Percentiles rank a stretch among this genome's conserved stretches.
phyloP scores from a whole-genome alignment of 2,113 vertebrate species.

The Heptranchias perlo region DNA sequence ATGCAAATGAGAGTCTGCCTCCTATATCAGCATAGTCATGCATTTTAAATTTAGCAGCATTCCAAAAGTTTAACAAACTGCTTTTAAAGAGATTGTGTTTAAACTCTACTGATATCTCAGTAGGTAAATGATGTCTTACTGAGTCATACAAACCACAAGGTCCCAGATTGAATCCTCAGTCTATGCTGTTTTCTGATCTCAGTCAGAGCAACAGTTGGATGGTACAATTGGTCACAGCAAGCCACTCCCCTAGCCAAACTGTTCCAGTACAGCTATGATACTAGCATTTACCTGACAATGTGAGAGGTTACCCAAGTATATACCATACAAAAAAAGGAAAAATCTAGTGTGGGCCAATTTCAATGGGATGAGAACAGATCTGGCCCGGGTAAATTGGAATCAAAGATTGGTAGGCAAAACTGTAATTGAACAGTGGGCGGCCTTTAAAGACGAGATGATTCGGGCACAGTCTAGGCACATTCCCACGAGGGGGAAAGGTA shows the following conservation, averaged over 20 bases:
- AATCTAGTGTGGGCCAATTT: no score
- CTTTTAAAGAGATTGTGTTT: background rate
- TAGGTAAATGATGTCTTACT: background rate
- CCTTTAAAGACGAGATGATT: no score
- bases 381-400: no score
- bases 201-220: background rate
- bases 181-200: background rate
- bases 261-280: no score
- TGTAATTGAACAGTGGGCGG: no score
- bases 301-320: no score
- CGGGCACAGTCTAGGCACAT: no score
- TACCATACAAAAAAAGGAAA: no score
- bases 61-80: background rate
- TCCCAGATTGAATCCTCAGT: background rate
- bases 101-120: background rate
- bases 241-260: background rate
- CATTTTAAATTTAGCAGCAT: background rate
- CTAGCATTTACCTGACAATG: no score
- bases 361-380: no score
- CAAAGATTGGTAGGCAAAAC: no score
- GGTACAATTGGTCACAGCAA: background rate
- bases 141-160: background rate
- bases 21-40: background rate
- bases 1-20: background rate
- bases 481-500: no score